Evolutionary conservation across 92 coral and sea anemone species (phyloP).

Genomic region (Phenganax marumi): DNA sequence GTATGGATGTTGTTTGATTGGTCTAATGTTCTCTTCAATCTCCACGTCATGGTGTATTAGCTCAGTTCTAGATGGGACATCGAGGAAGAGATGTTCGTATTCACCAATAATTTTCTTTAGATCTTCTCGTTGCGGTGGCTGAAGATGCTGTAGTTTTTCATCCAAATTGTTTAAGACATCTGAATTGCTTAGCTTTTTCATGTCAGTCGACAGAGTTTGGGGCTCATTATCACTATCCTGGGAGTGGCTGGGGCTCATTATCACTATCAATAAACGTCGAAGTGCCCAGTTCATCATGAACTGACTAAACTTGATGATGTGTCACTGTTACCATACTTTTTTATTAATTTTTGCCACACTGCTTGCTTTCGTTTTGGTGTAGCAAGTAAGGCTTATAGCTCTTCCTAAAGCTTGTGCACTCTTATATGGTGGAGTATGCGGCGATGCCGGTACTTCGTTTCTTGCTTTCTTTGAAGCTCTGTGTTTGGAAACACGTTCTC

Average conservation of each 20-base stretch:
- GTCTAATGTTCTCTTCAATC: slow-evolving; percentile 13
- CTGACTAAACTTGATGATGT: background rate
- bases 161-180: slow-evolving; percentile 24
- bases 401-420: slow-evolving; percentile 32
- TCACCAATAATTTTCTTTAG: slow-evolving; percentile 32
- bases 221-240: background rate
- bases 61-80: slow-evolving; percentile 39
- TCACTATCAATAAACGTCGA: too few species aligned
- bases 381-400: slow-evolving; percentile 7
- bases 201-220: slow-evolving; percentile 1
- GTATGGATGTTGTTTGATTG: too few species aligned
- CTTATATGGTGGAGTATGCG: background rate
- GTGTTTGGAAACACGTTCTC: slow-evolving; percentile 30
- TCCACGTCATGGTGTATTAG: slow-evolving; percentile 52
- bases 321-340: background rate
- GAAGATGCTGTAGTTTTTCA: slow-evolving; percentile 1
- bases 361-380: slow-evolving; percentile 1
- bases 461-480: slow-evolving; percentile 11
- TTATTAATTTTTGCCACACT: background rate
- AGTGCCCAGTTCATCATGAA: too few species aligned
- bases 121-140: slow-evolving; percentile 41
- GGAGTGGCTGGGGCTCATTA: background rate
- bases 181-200: slow-evolving; percentile 17
- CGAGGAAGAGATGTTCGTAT: slow-evolving; percentile 30
- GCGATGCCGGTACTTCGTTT: background rate